phyloP scores from a whole-genome alignment of 2,113 vertebrate species.

The Trematocara stigmaticum region DNA sequence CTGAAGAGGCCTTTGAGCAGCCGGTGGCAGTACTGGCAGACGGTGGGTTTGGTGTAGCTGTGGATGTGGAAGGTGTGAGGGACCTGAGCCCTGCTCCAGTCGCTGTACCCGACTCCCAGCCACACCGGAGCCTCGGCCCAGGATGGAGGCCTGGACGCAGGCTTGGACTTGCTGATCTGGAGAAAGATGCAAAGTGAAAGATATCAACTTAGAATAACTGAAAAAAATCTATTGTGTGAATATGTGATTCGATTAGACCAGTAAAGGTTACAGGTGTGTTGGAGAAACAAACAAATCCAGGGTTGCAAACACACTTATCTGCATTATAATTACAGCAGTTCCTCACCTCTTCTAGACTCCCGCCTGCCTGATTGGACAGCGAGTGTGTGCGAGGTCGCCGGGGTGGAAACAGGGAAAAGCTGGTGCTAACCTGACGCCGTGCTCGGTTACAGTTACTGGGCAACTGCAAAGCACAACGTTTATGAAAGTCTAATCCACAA shows the following conservation, averaged over 20 bases:
- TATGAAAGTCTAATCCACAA: slow-evolving; percentile 86
- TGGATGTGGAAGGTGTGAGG: slow-evolving; percentile 86
- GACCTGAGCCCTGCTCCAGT: slow-evolving; percentile 66
- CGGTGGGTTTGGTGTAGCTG: slow-evolving; percentile 82
- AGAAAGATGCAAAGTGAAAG: neutral
- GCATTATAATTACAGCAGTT: neutral
- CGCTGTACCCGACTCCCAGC: slow-evolving; percentile 64
- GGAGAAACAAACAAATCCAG: neutral
- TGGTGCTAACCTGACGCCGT: slow-evolving; percentile 76
- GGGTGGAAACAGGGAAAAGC: slow-evolving; percentile 76
- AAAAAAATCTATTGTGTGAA: neutral
- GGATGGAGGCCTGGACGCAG: slow-evolving; percentile 49
- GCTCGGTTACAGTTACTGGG: slow-evolving; percentile 80
- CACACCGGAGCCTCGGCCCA: slow-evolving; percentile 76
- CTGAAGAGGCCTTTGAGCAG: slow-evolving; percentile 85
- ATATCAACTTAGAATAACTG: neutral
- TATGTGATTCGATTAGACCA: neutral
- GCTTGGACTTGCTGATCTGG: slow-evolving; percentile 72
- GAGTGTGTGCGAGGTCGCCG: slow-evolving; percentile 63
- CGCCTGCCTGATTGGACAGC: slow-evolving; percentile 66
- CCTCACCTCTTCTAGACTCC: slow-evolving; percentile 73
- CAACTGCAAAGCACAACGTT: slow-evolving; percentile 81
- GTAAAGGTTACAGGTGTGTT: neutral
- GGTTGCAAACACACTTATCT: neutral
- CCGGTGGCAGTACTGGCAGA: slow-evolving; percentile 81